Evolutionary conservation across 1,140 invertebrate species (phyloP).

Genomic region (Saxidomus purpurata): DNA sequence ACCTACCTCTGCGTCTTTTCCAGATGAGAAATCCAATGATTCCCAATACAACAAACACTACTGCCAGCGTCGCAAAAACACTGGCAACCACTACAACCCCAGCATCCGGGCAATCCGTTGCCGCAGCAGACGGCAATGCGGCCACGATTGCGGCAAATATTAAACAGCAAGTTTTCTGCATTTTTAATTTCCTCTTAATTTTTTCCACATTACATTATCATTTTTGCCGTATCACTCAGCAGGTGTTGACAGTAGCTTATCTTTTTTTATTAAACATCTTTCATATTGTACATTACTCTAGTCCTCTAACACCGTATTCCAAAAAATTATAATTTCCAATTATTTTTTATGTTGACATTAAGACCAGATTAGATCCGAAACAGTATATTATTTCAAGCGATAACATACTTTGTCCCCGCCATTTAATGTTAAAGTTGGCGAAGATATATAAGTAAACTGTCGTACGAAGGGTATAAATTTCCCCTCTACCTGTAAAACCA

Average conservation of each 20-base stretch:
- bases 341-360: neutral
- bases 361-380: neutral
- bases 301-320: neutral
- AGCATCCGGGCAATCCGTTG: conserved; percentile 48
- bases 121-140: neutral
- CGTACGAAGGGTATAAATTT: conserved; percentile 31
- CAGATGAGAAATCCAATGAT: conserved; percentile 70
- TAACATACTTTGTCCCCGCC: conserved; percentile 4
- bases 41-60: conserved; percentile 69
- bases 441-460: conserved; percentile 35
- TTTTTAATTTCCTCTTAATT: neutral
- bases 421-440: neutral
- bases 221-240: neutral
- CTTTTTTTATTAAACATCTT: neutral
- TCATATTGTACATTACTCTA: neutral
- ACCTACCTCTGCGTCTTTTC: conserved; percentile 69
- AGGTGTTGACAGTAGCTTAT: neutral
- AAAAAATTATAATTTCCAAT: neutral
- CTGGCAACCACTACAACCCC: conserved; percentile 73
- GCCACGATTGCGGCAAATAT: conserved; percentile 1
- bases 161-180: neutral
- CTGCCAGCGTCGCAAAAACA: conserved; percentile 72
- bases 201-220: neutral
- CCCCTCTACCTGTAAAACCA: conserved; percentile 40
- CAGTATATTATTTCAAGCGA: conserved; percentile 21